Evolutionary conservation across 2,888 invertebrate genomes (phyloP).

Genomic region (Artemia sinica): DNA sequence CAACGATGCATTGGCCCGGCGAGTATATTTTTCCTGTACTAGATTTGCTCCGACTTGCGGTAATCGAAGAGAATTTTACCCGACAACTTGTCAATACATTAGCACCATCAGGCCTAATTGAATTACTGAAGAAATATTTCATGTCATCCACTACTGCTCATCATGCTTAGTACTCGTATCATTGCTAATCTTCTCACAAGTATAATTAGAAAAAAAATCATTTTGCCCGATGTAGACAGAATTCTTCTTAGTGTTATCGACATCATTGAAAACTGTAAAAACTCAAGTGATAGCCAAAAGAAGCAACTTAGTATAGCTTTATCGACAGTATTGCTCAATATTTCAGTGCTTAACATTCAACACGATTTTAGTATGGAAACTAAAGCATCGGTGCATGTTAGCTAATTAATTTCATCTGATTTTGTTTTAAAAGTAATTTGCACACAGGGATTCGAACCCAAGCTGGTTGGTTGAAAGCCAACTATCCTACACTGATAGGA

Average conservation of each 20-base stretch:
- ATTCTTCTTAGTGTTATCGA: constrained; percentile 39
- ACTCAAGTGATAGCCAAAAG: constrained; percentile 5
- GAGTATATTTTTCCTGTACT: constrained; percentile 67
- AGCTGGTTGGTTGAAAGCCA: too few relatives aligned
- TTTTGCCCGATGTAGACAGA: constrained; percentile 40
- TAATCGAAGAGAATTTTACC: constrained; percentile 29
- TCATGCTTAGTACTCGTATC: constrained; percentile 43
- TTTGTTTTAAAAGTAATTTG: too few relatives aligned
- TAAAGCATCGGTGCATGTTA: too few relatives aligned
- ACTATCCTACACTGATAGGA: too few relatives aligned
- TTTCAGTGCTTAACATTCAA: too few relatives aligned
- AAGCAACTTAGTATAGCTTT: constrained; percentile 43
- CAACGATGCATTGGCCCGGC: constrained; percentile 1
- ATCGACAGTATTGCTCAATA: too few relatives aligned
- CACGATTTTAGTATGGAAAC: too few relatives aligned
- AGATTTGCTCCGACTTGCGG: constrained; percentile 63
- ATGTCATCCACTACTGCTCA: constrained; percentile 39
- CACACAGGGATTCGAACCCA: too few relatives aligned
- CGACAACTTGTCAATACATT: constrained; percentile 33
- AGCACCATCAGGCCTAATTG: constrained; percentile 26
- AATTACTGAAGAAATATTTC: constrained; percentile 29
- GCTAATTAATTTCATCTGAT: too few relatives aligned
- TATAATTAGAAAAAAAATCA: constrained; percentile 38
- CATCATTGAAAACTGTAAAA: constrained; percentile 28
- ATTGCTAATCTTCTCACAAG: constrained; percentile 31